Conservation (phyloP, 2,797 vertebrate genomes). For the Podarcis siculus region DNA sequence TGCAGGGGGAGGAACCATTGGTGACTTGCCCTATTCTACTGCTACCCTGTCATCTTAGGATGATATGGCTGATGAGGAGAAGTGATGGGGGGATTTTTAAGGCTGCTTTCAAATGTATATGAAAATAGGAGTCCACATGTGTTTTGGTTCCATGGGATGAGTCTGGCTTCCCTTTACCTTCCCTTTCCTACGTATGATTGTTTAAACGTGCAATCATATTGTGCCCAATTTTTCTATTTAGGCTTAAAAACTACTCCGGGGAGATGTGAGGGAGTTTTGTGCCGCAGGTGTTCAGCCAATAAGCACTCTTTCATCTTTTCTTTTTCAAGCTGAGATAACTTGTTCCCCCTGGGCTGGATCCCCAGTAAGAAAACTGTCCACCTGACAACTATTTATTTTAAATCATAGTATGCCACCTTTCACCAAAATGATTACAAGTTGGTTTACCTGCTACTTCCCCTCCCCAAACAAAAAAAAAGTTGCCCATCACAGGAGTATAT, state of each 20-base stretch:
- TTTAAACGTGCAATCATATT: too few species aligned
- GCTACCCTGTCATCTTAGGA: not conserved
- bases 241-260: not conserved
- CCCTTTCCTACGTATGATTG: too few species aligned
- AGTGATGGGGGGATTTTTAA: not conserved
- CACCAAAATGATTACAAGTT: too few species aligned
- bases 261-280: not conserved
- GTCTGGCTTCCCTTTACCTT: not conserved
- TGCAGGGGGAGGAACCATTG: not conserved
- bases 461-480: too few species aligned
- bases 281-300: too few species aligned
- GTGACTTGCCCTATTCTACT: not conserved
- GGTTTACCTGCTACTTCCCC: too few species aligned
- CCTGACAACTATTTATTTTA: not conserved
- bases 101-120: not conserved
- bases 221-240: not conserved
- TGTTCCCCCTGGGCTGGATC: not conserved
- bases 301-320: not conserved
- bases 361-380: not conserved
- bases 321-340: not conserved
- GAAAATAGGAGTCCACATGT: not conserved
- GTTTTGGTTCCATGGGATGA: not conserved
- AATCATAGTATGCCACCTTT: not conserved
- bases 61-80: not conserved
- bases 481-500: not conserved